Evolutionary conservation across 2,797 vertebrate species (phyloP).

Genomic region (Micromesistius poutassou): DNA sequence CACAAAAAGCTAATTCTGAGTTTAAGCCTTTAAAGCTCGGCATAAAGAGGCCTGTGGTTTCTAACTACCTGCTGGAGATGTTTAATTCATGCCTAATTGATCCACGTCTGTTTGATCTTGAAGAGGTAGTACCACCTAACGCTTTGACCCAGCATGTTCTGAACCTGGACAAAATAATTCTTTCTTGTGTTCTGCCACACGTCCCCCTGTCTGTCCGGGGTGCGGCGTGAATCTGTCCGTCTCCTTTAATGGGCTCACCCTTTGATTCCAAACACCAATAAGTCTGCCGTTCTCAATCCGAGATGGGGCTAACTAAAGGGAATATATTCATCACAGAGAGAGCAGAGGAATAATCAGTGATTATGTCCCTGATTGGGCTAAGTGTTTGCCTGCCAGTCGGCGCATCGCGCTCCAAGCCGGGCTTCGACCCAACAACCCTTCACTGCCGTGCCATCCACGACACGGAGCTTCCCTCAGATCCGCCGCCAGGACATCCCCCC

Average conservation of each 20-base stretch:
- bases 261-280: conserved; percentile 62
- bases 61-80: background rate
- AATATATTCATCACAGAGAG: conserved; percentile 84
- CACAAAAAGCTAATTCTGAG: background rate
- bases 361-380: conserved; percentile 78
- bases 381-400: conserved; percentile 74
- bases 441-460: conserved; percentile 49
- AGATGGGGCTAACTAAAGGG: conserved; percentile 73
- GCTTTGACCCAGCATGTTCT: conserved; percentile 29
- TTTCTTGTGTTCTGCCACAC: conserved; percentile 36
- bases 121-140: background rate
- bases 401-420: conserved; percentile 54
- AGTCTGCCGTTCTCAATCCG: conserved; percentile 51
- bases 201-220: conserved; percentile 54
- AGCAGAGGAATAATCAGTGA: conserved; percentile 75
- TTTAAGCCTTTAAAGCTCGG: background rate
- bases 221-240: conserved; percentile 37
- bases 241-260: conserved; percentile 50
- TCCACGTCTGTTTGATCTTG: background rate
- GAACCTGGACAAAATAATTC: conserved; percentile 14
- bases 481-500: conserved; percentile 48
- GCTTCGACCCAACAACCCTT: conserved; percentile 60
- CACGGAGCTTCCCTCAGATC: conserved; percentile 66
- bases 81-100: conserved; percentile 1
- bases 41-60: background rate